Percentiles rank a stretch among this genome's conserved stretches.
These are phyloP conservation scores for Pelobates fuscus DNA, from an alignment of 2,113 vertebrate genomes.

Conservation along the genomic window DNA sequence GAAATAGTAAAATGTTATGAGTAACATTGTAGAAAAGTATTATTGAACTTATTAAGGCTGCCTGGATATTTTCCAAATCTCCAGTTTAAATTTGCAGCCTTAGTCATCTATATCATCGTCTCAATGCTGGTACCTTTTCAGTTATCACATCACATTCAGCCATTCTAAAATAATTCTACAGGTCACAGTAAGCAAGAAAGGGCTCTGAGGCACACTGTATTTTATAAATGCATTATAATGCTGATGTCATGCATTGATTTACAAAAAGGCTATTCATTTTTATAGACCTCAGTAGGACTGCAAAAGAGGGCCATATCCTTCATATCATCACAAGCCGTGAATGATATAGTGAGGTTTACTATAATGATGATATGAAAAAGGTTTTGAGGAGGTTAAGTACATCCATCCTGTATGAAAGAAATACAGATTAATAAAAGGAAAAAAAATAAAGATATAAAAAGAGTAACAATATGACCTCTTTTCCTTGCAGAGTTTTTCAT, in stretches of 20 bases:
- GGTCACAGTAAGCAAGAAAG: constrained; percentile 49
- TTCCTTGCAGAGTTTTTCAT: constrained; percentile 5
- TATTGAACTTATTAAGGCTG: constrained; percentile 16
- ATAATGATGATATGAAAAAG: constrained; percentile 44
- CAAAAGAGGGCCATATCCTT: constrained; percentile 48
- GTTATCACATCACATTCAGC: constrained; percentile 36
- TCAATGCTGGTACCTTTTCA: constrained; percentile 20
- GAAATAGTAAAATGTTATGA: too few species aligned
- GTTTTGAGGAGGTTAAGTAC: constrained; percentile 45
- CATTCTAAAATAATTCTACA: constrained; percentile 45
- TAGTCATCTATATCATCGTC: constrained; percentile 26
- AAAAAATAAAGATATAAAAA: constrained; percentile 8
- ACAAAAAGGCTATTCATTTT: constrained; percentile 52
- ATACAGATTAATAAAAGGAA: constrained; percentile 40
- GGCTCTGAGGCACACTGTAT: constrained; percentile 42
- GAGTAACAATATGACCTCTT: constrained; percentile 34
- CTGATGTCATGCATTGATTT: constrained; percentile 52
- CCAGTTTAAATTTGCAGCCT: constrained; percentile 5
- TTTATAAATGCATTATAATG: constrained; percentile 51
- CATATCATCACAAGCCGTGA: constrained; percentile 47
- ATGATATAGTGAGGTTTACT: constrained; percentile 50
- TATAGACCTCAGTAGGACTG: constrained; percentile 49
- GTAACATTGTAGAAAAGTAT: neutral
- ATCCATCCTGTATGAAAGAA: constrained; percentile 35
- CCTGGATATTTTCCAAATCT: constrained; percentile 13